phyloP scores from a whole-genome alignment of 2,797 vertebrate species.

The Discoglossus pictus region DNA sequence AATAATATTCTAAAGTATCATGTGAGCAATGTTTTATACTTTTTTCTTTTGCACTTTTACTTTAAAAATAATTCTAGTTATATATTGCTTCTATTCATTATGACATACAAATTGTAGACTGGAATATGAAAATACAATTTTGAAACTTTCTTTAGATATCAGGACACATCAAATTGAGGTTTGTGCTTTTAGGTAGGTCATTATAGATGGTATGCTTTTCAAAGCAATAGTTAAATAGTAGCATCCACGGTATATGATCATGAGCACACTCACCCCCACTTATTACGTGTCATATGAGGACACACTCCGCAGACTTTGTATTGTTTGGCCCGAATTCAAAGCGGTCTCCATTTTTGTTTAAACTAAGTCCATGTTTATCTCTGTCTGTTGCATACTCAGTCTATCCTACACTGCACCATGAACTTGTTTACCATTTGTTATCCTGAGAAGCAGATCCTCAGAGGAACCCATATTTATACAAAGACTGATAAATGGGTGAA shows the following conservation, averaged over 20 bases:
- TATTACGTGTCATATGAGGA: conserved; percentile 37
- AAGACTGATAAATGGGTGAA: conserved; percentile 15
- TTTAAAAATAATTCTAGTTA: too few relatives aligned
- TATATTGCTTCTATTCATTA: too few relatives aligned
- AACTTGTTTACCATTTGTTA: conserved; percentile 42
- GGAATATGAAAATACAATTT: too few relatives aligned
- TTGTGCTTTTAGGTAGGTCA: too few relatives aligned
- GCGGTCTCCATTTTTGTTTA: conserved; percentile 26
- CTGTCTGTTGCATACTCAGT: conserved; percentile 8
- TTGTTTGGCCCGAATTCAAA: conserved; percentile 24
- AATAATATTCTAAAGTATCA: too few relatives aligned
- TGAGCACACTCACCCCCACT: neutral
- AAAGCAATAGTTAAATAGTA: too few relatives aligned
- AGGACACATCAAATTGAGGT: too few relatives aligned
- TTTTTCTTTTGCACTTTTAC: too few relatives aligned
- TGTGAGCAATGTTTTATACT: too few relatives aligned
- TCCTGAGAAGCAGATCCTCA: conserved; percentile 24
- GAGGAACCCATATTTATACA: conserved; percentile 19
- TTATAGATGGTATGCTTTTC: neutral
- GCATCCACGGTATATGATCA: neutral
- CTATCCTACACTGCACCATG: conserved; percentile 24
- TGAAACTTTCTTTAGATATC: too few relatives aligned
- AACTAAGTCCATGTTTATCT: conserved; percentile 38
- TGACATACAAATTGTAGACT: too few relatives aligned
- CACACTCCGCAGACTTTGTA: conserved; percentile 21